Evolutionary conservation across 2,113 vertebrate species (phyloP).

Genomic region (Sapayoa aenigma): DNA sequence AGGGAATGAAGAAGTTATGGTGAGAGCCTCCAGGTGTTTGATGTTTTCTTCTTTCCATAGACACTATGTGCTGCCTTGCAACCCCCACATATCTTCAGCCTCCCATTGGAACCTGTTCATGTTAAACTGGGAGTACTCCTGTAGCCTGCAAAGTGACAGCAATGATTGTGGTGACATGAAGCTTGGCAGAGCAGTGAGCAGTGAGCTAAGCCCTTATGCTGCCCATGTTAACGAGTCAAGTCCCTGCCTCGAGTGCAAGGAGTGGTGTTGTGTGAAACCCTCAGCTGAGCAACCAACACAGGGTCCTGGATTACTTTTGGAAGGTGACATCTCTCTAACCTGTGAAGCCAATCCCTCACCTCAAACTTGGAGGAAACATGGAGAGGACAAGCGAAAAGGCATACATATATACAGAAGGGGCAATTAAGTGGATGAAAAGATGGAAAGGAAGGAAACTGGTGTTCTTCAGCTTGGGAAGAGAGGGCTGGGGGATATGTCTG

Average conservation of each 20-base stretch:
- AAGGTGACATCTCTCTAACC: not conserved
- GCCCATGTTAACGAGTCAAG: not conserved
- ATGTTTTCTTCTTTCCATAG: not conserved
- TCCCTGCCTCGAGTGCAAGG: not conserved
- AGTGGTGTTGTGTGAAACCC: not conserved
- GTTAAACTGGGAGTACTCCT: not conserved
- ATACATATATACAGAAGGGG: not conserved
- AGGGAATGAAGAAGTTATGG: not conserved
- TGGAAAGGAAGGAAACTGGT: not conserved
- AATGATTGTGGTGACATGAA: not conserved
- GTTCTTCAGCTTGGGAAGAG: not conserved
- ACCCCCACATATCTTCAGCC: not conserved
- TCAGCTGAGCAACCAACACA: not conserved
- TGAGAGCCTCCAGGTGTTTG: not conserved
- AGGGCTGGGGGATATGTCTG: not conserved
- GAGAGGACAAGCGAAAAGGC: not conserved
- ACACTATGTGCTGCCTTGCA: not conserved
- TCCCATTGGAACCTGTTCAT: not conserved
- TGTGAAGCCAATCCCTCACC: rapidly evolving
- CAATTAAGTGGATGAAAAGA: not conserved
- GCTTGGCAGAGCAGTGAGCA: not conserved
- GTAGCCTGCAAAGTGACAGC: not conserved
- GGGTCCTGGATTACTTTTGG: not conserved
- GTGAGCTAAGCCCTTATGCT: not conserved
- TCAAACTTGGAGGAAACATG: not conserved